These are phyloP conservation scores for Cardiocondyla obscurior DNA, from an alignment of 1,140 invertebrate genomes.

Conservation along the genomic window DNA sequence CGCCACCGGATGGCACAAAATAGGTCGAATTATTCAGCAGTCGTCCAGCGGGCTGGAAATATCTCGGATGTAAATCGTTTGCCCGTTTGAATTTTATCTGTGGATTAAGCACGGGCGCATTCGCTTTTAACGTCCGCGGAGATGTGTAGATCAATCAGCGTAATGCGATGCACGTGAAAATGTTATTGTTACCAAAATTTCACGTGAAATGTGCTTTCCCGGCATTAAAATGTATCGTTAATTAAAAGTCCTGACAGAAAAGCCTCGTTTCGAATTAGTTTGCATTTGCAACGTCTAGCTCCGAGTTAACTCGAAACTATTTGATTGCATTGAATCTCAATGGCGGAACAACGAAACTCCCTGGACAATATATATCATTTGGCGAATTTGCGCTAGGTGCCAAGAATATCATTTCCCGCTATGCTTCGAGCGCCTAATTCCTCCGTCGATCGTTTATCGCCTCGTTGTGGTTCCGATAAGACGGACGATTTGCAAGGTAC, in stretches of 20 bases:
- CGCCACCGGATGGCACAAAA: not conserved
- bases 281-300: not conserved
- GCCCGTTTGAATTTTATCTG: not conserved
- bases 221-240: no score
- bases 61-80: not conserved
- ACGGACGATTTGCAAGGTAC: not conserved
- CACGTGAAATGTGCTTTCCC: not conserved
- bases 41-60: not conserved
- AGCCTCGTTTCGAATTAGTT: slow-evolving; percentile 20
- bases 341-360: slow-evolving; percentile 16
- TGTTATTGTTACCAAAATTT: not conserved
- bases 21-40: slow-evolving; percentile 22
- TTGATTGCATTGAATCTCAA: slow-evolving; percentile 30
- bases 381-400: slow-evolving; percentile 1
- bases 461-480: slow-evolving; percentile 12
- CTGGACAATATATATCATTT: not conserved
- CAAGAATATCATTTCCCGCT: slow-evolving; percentile 45
- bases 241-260: not conserved
- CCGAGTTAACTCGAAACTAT: slow-evolving; percentile 9
- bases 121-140: not conserved
- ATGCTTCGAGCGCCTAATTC: slow-evolving; percentile 2
- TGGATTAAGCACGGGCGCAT: not conserved
- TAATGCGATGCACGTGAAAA: not conserved
- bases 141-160: not conserved
- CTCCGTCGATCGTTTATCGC: slow-evolving; percentile 48